Evolutionary conservation across 2,888 invertebrate species (phyloP).

Genomic region (Hypomecis punctinalis): DNA sequence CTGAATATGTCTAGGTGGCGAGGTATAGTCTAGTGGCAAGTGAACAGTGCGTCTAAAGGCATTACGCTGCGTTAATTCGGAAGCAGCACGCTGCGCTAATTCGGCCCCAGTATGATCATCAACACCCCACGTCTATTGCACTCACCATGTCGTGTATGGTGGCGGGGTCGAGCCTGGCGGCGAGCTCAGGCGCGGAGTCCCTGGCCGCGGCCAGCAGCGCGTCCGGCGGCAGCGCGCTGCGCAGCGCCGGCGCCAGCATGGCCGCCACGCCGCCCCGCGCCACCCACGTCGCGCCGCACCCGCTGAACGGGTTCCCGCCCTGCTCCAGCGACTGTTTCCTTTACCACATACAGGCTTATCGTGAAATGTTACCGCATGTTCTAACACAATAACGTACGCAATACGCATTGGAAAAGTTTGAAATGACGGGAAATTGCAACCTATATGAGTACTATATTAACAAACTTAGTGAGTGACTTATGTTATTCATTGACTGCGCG

Average conservation of each 20-base stretch:
- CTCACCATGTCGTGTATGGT: conserved; percentile 95
- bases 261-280: conserved; percentile 75
- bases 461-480: too few relatives aligned
- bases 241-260: conserved; percentile 83
- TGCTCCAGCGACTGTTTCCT: conserved; percentile 87
- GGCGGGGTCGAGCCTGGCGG: conserved; percentile 87
- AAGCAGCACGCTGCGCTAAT: too few relatives aligned
- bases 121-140: neutral
- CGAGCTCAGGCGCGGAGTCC: conserved; percentile 93
- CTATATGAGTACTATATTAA: too few relatives aligned
- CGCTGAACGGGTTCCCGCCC: conserved; percentile 85
- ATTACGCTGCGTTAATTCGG: too few relatives aligned
- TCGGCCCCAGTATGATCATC: too few relatives aligned
- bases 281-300: conserved; percentile 78
- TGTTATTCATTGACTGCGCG: too few relatives aligned
- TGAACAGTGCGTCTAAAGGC: too few relatives aligned
- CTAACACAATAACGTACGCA: conserved; percentile 4
- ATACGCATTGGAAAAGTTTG: neutral
- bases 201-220: conserved; percentile 95
- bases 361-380: conserved; percentile 55
- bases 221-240: conserved; percentile 87
- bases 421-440: too few relatives aligned
- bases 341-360: conserved; percentile 65
- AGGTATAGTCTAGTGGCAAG: too few relatives aligned
- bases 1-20: too few relatives aligned